Evolutionary conservation across 2,888 invertebrate genomes (phyloP).

Genomic region (Dorcus hopei): DNA sequence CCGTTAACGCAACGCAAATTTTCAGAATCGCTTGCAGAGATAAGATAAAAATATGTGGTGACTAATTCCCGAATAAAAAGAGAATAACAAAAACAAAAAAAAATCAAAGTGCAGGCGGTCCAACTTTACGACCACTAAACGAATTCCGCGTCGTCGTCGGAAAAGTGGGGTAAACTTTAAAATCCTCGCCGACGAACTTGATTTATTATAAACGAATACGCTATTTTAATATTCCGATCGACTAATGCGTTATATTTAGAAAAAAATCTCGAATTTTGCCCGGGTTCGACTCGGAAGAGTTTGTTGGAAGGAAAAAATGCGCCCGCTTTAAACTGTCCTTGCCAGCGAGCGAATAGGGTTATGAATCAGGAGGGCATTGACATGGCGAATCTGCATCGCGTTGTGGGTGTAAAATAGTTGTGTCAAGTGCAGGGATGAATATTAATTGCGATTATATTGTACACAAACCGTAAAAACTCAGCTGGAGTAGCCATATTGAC

Average conservation of each 20-base stretch:
- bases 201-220: slow-evolving; percentile 21
- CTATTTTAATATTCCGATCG: slow-evolving; percentile 29
- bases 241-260: slow-evolving; percentile 29
- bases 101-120: too few species aligned
- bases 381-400: slow-evolving; percentile 21
- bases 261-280: slow-evolving; percentile 13
- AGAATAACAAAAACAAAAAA: too few species aligned
- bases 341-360: slow-evolving; percentile 13
- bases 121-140: too few species aligned
- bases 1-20: too few species aligned
- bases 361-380: slow-evolving; percentile 23
- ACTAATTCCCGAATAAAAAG: too few species aligned
- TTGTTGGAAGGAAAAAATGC: too few species aligned
- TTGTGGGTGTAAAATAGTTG: slow-evolving; percentile 17
- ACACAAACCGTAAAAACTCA: slow-evolving; percentile 21
- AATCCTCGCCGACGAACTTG: slow-evolving; percentile 2
- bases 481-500: slow-evolving; percentile 47
- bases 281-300: neutral
- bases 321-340: neutral
- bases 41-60: too few species aligned
- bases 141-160: too few species aligned
- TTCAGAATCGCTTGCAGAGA: too few species aligned
- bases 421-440: slow-evolving; percentile 16
- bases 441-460: slow-evolving; percentile 11
- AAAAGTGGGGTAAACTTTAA: neutral